Percentiles rank a stretch among this genome's conserved stretches.
Evolutionary conservation across 2,113 vertebrate genomes (phyloP).

Genomic region (Nesoenas mayeri): DNA sequence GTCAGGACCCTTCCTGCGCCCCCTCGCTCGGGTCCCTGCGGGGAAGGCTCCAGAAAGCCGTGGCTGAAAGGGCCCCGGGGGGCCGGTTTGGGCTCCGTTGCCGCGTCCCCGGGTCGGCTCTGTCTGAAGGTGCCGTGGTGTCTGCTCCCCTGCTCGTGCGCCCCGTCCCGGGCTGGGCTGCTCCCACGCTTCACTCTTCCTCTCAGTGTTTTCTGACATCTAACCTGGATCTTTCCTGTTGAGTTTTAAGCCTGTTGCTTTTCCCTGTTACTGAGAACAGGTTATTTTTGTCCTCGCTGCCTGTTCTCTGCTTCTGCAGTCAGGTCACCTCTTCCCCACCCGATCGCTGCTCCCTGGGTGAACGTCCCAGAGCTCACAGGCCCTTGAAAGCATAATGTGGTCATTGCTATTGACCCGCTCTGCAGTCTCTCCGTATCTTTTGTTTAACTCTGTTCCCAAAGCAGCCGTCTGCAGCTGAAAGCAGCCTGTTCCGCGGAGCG

Average conservation of each 20-base stretch:
- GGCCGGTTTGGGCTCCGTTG: not conserved
- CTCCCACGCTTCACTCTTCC: no score
- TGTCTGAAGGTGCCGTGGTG: no score
- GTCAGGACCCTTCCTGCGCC: not conserved
- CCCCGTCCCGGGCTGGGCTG: no score
- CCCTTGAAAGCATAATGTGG: not conserved
- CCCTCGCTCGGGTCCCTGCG: no score
- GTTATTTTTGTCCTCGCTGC: not conserved
- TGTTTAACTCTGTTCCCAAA: not conserved
- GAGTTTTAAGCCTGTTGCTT: not conserved
- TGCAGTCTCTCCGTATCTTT: not conserved
- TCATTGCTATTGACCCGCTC: not conserved
- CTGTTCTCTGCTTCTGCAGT: not conserved
- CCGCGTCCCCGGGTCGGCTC: no score
- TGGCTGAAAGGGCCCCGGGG: not conserved
- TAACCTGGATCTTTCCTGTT: not conserved
- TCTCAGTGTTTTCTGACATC: not conserved
- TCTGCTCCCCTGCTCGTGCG: no score
- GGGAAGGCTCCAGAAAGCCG: not conserved
- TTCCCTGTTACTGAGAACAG: not conserved
- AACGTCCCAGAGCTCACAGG: not conserved
- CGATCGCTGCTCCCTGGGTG: not conserved
- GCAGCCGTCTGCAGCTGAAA: not conserved
- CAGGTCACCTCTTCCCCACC: not conserved
- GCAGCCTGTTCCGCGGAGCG: rapidly evolving